These are phyloP conservation scores for Sylvilagus floridanus DNA, from an alignment of 2,797 vertebrate genomes.

Conservation along the genomic window DNA sequence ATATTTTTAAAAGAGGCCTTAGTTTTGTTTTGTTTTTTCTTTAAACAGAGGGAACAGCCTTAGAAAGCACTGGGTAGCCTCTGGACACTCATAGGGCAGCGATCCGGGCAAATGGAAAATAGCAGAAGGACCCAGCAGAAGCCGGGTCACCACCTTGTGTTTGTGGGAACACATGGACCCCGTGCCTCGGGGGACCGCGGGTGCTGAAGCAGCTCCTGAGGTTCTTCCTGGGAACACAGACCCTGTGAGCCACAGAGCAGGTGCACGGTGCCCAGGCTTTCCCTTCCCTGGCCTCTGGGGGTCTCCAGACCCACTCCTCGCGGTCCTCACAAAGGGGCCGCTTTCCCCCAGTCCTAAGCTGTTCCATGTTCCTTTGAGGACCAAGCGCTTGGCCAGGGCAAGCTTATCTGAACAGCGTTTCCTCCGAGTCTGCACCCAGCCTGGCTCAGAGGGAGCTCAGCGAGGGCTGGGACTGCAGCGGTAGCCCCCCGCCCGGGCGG, in stretches of 20 bases:
- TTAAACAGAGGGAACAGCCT: neutral
- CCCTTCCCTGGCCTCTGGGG: neutral
- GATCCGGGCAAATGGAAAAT: neutral
- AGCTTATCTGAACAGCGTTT: neutral
- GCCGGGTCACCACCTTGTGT: neutral
- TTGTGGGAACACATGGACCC: neutral
- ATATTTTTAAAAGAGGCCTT: neutral
- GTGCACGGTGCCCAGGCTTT: neutral
- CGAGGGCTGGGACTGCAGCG: neutral
- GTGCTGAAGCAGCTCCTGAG: neutral
- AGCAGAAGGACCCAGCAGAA: too few species aligned
- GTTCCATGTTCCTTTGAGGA: neutral
- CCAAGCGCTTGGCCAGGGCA: neutral
- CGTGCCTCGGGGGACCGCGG: too few species aligned
- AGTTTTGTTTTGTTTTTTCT: neutral
- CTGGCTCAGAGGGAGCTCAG: neutral
- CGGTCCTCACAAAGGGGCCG: neutral
- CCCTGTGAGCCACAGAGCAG: neutral
- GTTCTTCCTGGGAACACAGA: neutral
- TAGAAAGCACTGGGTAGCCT: neutral
- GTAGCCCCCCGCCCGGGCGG: fast-evolving
- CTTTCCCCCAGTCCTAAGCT: neutral
- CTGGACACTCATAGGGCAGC: neutral
- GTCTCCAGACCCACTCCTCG: neutral
- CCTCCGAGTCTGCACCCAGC: neutral